Evolutionary conservation across 37 sponge, comb jelly and placozoan genomes (phyloP).

Genomic region (Ephydatia muelleri): DNA sequence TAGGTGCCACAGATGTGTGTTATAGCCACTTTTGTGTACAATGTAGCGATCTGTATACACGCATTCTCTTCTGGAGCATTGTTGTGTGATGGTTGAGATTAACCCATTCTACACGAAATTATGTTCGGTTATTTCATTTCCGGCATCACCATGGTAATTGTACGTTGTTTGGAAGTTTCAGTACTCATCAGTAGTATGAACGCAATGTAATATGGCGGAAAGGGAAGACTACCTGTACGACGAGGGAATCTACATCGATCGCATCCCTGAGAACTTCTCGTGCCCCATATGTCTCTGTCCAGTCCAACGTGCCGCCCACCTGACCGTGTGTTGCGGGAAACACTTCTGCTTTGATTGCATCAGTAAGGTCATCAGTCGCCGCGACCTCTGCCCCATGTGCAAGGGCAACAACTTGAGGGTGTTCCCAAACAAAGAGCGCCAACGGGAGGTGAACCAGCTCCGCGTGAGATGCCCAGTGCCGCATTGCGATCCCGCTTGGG

Average conservation of each 20-base stretch:
- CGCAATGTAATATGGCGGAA: background rate
- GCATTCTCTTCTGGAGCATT: too few species aligned
- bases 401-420: constrained; percentile 2
- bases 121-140: too few species aligned
- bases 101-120: too few species aligned
- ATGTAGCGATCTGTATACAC: too few species aligned
- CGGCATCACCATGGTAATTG: too few species aligned
- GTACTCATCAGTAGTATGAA: too few species aligned
- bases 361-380: background rate
- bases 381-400: constrained; percentile 32
- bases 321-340: constrained; percentile 27
- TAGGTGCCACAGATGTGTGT: too few species aligned
- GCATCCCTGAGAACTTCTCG: constrained; percentile 4
- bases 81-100: too few species aligned
- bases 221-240: constrained; percentile 7
- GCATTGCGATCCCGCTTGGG: too few species aligned
- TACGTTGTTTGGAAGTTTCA: too few species aligned
- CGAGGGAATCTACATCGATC: constrained; percentile 4
- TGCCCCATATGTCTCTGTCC: constrained; percentile 42
- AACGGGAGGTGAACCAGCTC: constrained; percentile 26
- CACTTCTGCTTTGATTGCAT: constrained; percentile 34
- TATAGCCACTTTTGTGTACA: too few species aligned
- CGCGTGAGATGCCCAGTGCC: constrained; percentile 14
- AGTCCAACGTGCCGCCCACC: constrained; percentile 16
- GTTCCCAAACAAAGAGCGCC: constrained; percentile 41